Percentiles rank a stretch among this genome's conserved stretches.
phyloP scores from a whole-genome alignment of 2,888 invertebrate genomes.

The Beris morrisii region DNA sequence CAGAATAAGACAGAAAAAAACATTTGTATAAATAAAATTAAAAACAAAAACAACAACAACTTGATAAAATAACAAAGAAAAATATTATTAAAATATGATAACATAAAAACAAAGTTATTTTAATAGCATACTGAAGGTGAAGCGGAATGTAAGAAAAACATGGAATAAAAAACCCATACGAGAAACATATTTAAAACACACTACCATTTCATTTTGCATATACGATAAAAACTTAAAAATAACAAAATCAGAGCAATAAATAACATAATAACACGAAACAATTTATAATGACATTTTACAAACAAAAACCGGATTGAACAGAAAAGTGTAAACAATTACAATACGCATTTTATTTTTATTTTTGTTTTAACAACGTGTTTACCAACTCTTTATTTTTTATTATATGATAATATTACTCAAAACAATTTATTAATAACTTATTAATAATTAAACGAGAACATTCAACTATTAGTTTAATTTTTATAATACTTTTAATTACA shows the following conservation, averaged over 20 bases:
- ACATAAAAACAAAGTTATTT: neutral
- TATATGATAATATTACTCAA: too few species aligned
- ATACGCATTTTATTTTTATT: neutral
- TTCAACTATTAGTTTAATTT: constrained; percentile 5
- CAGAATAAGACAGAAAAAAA: constrained; percentile 39
- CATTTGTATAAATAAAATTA: constrained; percentile 42
- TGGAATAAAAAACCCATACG: too few species aligned
- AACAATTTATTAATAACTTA: too few species aligned
- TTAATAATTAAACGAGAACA: constrained; percentile 5
- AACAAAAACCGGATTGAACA: too few species aligned
- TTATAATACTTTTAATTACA: constrained; percentile 4
- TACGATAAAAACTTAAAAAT: too few species aligned
- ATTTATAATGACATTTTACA: too few species aligned
- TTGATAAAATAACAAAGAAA: constrained; percentile 20
- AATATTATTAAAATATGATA: constrained; percentile 2
- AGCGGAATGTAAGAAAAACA: too few species aligned
- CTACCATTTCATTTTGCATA: too few species aligned
- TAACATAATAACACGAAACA: too few species aligned
- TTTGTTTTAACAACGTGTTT: constrained; percentile 2
- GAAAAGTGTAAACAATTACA: too few species aligned
- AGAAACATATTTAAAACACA: too few species aligned
- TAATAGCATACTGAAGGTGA: constrained; percentile 1
- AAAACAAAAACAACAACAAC: constrained; percentile 43
- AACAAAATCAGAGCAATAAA: too few species aligned
- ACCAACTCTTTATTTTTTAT: neutral